Evolutionary conservation across 2,113 vertebrate genomes (phyloP).

Genomic region (Lepidothrix coronata): DNA sequence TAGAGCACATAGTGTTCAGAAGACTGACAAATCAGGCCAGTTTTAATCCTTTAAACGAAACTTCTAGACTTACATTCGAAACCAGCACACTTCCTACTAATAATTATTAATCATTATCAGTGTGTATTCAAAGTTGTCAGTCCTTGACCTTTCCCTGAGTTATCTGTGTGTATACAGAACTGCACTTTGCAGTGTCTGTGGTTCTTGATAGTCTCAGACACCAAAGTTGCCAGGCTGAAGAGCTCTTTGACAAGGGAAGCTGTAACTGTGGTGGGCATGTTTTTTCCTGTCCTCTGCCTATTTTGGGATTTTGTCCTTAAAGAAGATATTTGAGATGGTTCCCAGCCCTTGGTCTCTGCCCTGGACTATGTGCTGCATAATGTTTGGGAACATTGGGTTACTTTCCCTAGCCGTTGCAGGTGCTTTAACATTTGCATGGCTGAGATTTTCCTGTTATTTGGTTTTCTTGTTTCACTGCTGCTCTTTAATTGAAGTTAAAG

Average conservation of each 20-base stretch:
- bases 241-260: not conserved
- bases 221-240: not conserved
- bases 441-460: not conserved
- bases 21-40: not conserved
- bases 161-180: not conserved
- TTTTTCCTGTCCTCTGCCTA: not conserved
- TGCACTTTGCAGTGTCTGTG: not conserved
- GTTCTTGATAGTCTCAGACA: not conserved
- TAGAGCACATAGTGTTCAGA: not conserved
- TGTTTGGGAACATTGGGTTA: not conserved
- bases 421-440: not conserved
- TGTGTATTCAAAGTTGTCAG: not conserved
- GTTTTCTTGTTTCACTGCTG: not conserved
- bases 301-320: not conserved
- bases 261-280: not conserved
- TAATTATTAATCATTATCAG: not conserved
- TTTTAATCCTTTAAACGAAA: not conserved
- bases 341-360: not conserved
- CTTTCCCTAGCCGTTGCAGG: not conserved
- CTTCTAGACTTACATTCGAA: not conserved
- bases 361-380: not conserved
- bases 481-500: not conserved
- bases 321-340: not conserved
- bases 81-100: not conserved
- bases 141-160: not conserved